Percentiles rank a stretch among this genome's conserved stretches.
Evolutionary conservation across 2,113 vertebrate genomes (phyloP).

Genomic region (Grantiella picta): DNA sequence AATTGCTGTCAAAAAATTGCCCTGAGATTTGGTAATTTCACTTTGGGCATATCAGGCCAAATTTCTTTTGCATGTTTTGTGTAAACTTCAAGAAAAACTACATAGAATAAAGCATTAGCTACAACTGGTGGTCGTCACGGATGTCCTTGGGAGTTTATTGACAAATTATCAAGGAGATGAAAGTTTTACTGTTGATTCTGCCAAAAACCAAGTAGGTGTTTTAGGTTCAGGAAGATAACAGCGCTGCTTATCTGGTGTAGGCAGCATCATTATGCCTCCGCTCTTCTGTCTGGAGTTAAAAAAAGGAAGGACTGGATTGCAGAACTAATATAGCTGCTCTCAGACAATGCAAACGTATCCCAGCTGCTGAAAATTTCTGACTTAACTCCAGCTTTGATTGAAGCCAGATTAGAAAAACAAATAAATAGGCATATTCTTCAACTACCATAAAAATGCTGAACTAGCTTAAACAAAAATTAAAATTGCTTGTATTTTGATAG

Average conservation of each 20-base stretch:
- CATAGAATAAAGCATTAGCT: neutral
- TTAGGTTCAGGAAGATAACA: neutral
- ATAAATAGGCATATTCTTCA: neutral
- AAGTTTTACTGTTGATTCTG: neutral
- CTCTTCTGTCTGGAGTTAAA: neutral
- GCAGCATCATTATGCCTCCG: fast-evolving
- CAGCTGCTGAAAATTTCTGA: neutral
- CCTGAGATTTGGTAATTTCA: neutral
- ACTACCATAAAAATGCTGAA: neutral
- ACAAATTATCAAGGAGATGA: neutral
- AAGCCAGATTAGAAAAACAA: neutral
- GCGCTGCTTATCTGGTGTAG: neutral
- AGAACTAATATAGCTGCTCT: neutral
- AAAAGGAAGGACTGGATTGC: neutral
- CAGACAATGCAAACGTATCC: neutral
- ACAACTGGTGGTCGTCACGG: neutral
- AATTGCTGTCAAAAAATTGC: neutral
- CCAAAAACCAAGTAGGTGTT: neutral
- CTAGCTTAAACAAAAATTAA: neutral
- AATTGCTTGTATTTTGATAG: neutral
- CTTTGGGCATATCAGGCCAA: neutral
- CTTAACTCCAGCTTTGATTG: neutral
- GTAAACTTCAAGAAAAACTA: neutral
- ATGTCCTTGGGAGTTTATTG: neutral
- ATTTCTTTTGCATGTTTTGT: neutral